phyloP scores from a whole-genome alignment of 2,797 vertebrate genomes.

The Tragopan temminckii region DNA sequence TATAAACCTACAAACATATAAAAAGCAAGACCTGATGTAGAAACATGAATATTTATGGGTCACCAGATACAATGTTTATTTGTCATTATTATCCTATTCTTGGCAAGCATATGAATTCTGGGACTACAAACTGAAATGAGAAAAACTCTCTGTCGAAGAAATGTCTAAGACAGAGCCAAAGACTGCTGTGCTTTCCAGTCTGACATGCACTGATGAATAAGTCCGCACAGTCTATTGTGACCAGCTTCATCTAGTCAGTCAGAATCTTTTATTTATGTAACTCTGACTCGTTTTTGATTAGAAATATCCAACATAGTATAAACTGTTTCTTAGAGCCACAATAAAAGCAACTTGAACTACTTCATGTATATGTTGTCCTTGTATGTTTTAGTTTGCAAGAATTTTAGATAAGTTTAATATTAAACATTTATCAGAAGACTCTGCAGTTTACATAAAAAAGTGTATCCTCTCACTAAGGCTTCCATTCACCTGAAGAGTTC shows the following conservation, averaged over 20 bases:
- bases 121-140: not conserved
- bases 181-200: not conserved
- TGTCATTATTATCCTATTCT: not conserved
- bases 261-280: not conserved
- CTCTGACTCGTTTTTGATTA: not conserved
- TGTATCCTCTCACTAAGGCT: slow-evolving; percentile 51
- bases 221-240: not conserved
- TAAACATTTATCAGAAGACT: slow-evolving; percentile 51
- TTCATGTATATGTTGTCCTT: slow-evolving; percentile 26
- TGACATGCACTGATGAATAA: not conserved
- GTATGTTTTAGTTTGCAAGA: slow-evolving; percentile 38
- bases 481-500: slow-evolving; percentile 43
- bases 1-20: not conserved
- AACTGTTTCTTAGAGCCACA: not conserved
- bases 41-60: not conserved
- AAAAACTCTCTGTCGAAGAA: not conserved
- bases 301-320: not conserved
- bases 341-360: slow-evolving; percentile 21
- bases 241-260: not conserved
- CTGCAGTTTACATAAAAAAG: slow-evolving; percentile 20
- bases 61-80: not conserved
- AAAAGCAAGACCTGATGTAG: not conserved
- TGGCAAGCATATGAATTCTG: not conserved
- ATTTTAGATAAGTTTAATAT: slow-evolving; percentile 62
- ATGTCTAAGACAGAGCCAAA: not conserved